Percentiles rank a stretch among this genome's conserved stretches.
Conservation (phyloP, 2,797 vertebrate species). For the Australoheros facetus region DNA sequence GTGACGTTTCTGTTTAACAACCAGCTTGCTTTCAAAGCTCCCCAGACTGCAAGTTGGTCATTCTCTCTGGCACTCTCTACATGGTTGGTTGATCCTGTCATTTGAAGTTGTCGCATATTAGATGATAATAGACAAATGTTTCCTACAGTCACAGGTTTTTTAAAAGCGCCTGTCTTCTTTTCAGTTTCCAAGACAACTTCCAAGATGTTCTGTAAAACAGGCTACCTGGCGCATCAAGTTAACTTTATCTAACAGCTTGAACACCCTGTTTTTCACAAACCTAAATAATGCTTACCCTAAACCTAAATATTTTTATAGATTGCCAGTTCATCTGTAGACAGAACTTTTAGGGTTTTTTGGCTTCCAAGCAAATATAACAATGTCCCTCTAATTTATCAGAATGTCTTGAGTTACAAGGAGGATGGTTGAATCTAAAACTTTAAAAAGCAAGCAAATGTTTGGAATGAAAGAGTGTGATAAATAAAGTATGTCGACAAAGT, state of each 20-base stretch:
- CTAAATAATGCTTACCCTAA: background rate
- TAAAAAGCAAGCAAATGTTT: constrained; percentile 25
- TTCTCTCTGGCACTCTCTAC: background rate
- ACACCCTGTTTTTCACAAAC: background rate
- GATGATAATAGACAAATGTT: background rate
- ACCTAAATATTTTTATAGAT: background rate
- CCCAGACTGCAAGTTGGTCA: background rate
- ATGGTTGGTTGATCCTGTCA: background rate
- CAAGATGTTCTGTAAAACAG: background rate
- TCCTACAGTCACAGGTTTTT: background rate
- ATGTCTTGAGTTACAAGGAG: background rate
- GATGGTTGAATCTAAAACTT: background rate
- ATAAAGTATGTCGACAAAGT: constrained; percentile 59
- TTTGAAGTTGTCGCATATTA: background rate
- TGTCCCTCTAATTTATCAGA: background rate
- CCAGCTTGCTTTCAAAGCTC: rapidly evolving
- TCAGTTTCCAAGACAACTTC: background rate
- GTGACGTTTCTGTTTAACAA: background rate
- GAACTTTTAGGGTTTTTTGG: background rate
- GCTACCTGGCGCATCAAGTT: background rate
- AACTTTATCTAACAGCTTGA: background rate
- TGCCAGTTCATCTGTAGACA: background rate
- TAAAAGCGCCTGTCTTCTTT: background rate
- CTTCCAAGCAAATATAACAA: background rate
- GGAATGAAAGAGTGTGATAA: constrained; percentile 33